Evolutionary conservation across 2,113 vertebrate genomes (phyloP), one percentile per base, ranked within the genome.

Genomic region (Periophthalmodon schlosseri): DNA sequence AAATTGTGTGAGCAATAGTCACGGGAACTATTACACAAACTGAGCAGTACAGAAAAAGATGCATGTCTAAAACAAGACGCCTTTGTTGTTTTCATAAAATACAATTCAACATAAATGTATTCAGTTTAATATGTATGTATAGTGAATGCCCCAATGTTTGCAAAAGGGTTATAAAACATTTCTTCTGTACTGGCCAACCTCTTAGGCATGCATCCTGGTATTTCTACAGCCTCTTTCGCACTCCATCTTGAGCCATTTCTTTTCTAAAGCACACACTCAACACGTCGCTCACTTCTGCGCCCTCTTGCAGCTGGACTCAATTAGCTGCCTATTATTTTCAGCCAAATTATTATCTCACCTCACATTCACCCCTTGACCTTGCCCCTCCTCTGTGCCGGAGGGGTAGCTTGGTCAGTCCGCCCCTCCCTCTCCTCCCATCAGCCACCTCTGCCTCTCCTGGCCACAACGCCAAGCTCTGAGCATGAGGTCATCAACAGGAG

Each of bases 271-370:
- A 34, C 75, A 78, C 76, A 75, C 75, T 67, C 60, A 46, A 68
- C 73, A 54, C 73, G 33, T 39, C 9, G 2, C 69, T 80, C 73
- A 2, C 69, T 78, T 81, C 86, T n/a, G 74, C 88, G 72, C 85
- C 82, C 76, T 81, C 58, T 36, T 74, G 61, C 91, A 92, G 90
- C 89, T 92, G 91, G 87, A 89, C 80, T 89, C 79, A 81, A 93
- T 93, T 93, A 91, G 77, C 68, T 69, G 79, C 69, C 86, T 84
- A 84, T 90, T 88, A 84, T 87, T 86, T 85, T 83, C 72, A 39
- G 86, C 91, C 90, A 88, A 92, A 89, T 80, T 90, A 91, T 92
- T 92, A 90, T 90, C 90, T 90, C 89, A 90, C 89, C 89, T 90
- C 87, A 82, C 84, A 80, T 76, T 88, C 84, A 90, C 87, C 88